phyloP scores from a whole-genome alignment of 2,113 vertebrate species.

The Halcyon malimbica region DNA sequence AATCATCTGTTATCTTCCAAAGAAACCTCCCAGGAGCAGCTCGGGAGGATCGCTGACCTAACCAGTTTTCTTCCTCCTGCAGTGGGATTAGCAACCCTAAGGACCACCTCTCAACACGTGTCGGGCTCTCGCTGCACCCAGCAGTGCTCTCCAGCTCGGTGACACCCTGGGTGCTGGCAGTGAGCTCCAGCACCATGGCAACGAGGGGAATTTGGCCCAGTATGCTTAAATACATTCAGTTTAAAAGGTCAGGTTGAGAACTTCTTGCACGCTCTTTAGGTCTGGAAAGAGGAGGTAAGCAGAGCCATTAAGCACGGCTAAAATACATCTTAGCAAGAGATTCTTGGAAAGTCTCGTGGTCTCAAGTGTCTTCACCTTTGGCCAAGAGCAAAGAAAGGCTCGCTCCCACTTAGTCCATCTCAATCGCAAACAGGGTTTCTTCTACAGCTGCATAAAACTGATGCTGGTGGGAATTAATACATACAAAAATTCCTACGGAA shows the following conservation, averaged over 20 bases:
- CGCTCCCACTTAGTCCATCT: neutral
- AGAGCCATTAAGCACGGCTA: neutral
- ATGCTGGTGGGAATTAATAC: constrained; percentile 17
- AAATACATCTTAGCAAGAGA: neutral
- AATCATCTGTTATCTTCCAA: neutral
- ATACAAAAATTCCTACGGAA: neutral
- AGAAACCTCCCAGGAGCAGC: neutral
- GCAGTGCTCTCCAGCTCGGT: rapidly evolving
- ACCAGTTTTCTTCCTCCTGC: rapidly evolving
- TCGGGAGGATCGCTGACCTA: rapidly evolving
- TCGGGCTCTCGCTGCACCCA: neutral
- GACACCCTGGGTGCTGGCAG: neutral
- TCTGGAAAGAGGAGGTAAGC: neutral
- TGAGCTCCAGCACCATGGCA: neutral
- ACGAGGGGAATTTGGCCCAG: neutral
- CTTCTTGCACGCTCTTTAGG: neutral
- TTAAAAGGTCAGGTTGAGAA: neutral
- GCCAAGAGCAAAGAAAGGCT: constrained; percentile 12
- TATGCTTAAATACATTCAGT: neutral
- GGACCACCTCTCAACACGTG: neutral
- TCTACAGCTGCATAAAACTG: constrained; percentile 12
- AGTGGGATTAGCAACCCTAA: neutral
- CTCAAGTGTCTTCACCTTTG: constrained; percentile 20
- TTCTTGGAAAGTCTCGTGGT: neutral
- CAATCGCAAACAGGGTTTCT: neutral